Conservation (phyloP, 2,888 invertebrate genomes). For the Chrysomela aeneicollis region DNA sequence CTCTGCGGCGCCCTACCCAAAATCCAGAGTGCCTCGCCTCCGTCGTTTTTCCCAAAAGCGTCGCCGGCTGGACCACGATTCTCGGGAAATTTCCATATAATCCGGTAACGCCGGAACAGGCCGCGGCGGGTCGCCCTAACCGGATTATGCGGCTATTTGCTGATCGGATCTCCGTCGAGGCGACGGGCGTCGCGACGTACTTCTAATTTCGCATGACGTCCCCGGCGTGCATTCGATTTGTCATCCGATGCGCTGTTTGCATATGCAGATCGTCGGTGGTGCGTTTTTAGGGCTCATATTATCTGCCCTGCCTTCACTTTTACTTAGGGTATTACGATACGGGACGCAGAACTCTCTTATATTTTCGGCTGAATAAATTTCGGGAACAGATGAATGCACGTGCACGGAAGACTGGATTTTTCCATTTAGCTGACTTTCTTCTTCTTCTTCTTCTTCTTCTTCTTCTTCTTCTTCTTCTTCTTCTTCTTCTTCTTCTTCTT, state of each 20-base stretch:
- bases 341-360: too few relatives aligned
- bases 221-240: not conserved
- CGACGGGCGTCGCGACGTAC: conserved; percentile 8
- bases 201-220: conserved; percentile 15
- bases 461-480: too few relatives aligned
- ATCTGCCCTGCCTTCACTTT: too few relatives aligned
- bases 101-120: conserved; percentile 42
- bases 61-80: not conserved
- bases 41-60: conserved; percentile 3
- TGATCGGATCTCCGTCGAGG: conserved; percentile 50
- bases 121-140: conserved; percentile 40
- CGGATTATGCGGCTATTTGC: conserved; percentile 53
- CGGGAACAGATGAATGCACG: too few relatives aligned
- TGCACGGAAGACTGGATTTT: too few relatives aligned
- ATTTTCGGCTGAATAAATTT: too few relatives aligned
- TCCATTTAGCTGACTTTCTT: too few relatives aligned
- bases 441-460: too few relatives aligned
- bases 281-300: too few relatives aligned
- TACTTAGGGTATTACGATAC: too few relatives aligned
- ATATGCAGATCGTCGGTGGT: conserved; percentile 9
- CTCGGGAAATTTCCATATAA: conserved; percentile 51
- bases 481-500: too few relatives aligned
- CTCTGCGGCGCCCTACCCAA: not conserved
- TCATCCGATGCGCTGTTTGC: conserved; percentile 6
- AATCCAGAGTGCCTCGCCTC: not conserved